Conservation (phyloP, 1,140 invertebrate species). For the Anastatus disparis region DNA sequence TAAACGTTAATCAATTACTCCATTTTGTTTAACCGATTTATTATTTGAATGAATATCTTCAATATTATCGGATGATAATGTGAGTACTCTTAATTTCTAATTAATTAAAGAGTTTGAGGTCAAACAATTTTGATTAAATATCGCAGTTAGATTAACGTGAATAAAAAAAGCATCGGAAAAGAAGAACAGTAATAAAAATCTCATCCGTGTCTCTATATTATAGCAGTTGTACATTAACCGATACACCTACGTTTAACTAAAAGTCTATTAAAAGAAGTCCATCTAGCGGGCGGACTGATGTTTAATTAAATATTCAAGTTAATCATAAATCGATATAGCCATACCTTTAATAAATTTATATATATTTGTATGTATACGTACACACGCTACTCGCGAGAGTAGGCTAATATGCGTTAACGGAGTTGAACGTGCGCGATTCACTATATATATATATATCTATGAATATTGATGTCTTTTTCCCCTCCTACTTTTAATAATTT, state of each 20-base stretch:
- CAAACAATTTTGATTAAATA: slow-evolving; percentile 14
- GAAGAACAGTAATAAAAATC: slow-evolving; percentile 6
- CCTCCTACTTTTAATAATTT: neutral
- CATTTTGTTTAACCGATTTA: too few relatives aligned
- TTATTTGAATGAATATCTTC: too few relatives aligned
- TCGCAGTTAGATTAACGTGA: neutral
- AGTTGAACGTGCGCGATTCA: too few relatives aligned
- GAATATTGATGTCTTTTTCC: slow-evolving; percentile 44
- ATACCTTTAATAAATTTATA: too few relatives aligned
- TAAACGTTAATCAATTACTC: too few relatives aligned
- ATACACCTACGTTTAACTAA: slow-evolving; percentile 3
- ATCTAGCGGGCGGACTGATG: neutral
- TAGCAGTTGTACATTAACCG: neutral
- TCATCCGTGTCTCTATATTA: too few relatives aligned
- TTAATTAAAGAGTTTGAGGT: slow-evolving; percentile 8
- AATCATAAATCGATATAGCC: slow-evolving; percentile 23
- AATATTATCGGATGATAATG: too few relatives aligned
- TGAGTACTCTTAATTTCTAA: too few relatives aligned
- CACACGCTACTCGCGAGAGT: neutral
- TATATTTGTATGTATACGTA: too few relatives aligned
- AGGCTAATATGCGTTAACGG: slow-evolving; percentile 21
- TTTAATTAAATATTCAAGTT: slow-evolving; percentile 35
- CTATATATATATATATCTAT: too few relatives aligned
- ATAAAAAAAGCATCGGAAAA: neutral
- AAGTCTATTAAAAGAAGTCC: slow-evolving; percentile 22